phyloP scores from a whole-genome alignment of 2,113 vertebrate genomes.

The Halcyon senegalensis region DNA sequence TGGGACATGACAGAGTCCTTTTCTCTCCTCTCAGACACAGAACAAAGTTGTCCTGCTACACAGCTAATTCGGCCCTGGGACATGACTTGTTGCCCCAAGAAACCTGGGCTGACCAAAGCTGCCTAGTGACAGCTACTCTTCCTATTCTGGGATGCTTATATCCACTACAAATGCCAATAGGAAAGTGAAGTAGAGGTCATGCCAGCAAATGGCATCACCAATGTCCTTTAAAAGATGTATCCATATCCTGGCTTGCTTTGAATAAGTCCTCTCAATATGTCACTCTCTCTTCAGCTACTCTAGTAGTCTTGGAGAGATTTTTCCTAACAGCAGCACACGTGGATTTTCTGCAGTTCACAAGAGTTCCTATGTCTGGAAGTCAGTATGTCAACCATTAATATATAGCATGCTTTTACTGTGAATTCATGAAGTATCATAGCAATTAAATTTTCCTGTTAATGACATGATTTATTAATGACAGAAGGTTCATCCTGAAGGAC shows the following conservation, averaged over 20 bases:
- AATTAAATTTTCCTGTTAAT: conserved; percentile 49
- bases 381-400: conserved; percentile 15
- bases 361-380: neutral
- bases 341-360: neutral
- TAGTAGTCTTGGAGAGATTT: conserved; percentile 13
- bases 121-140: neutral
- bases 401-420: neutral
- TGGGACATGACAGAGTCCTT: neutral
- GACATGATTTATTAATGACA: conserved; percentile 60
- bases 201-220: neutral
- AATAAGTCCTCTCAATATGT: neutral
- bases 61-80: neutral
- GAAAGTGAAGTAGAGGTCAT: neutral
- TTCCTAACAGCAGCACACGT: neutral
- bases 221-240: neutral
- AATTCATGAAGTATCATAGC: conserved; percentile 41
- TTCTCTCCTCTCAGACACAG: neutral
- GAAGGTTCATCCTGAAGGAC: conserved; percentile 2
- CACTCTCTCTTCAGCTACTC: neutral
- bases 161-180: neutral
- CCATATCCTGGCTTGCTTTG: neutral
- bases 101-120: neutral
- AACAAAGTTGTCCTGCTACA: neutral
- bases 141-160: neutral
- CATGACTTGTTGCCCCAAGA: neutral